Evolutionary conservation across 2,113 vertebrate genomes (phyloP).

Genomic region (Ptilonorhynchus violaceus): DNA sequence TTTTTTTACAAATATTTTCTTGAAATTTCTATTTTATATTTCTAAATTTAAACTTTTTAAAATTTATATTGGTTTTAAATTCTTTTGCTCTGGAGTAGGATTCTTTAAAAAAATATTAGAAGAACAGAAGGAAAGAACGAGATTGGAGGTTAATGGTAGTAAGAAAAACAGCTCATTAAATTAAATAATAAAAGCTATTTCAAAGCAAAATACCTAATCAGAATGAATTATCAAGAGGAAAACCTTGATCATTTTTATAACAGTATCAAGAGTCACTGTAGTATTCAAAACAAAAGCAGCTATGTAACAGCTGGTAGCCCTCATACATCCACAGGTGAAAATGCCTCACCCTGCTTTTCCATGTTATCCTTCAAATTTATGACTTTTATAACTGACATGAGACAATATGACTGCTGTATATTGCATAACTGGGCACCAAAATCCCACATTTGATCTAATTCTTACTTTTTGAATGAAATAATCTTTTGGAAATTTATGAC

Average conservation of each 20-base stretch:
- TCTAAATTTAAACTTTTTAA: not conserved
- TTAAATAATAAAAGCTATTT: not conserved
- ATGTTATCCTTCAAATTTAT: not conserved
- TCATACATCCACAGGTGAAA: not conserved
- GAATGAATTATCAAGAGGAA: not conserved
- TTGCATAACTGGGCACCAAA: not conserved
- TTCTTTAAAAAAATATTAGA: not conserved
- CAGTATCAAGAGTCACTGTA: not conserved
- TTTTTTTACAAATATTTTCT: not conserved
- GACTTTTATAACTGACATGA: not conserved
- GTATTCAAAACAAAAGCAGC: not conserved
- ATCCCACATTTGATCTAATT: not conserved
- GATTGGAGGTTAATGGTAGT: not conserved
- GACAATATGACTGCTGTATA: not conserved
- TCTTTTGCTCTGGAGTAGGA: not conserved
- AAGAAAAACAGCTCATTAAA: not conserved
- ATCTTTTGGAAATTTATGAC: not conserved
- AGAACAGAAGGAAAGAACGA: not conserved
- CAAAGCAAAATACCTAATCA: not conserved
- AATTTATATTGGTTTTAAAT: not conserved
- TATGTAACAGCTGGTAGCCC: not conserved
- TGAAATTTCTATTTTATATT: not conserved
- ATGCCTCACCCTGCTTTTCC: not conserved
- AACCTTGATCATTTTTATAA: not conserved
- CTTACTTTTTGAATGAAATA: not conserved